Conservation (phyloP, 2,888 invertebrate genomes). For the Cheilosia urbana region DNA sequence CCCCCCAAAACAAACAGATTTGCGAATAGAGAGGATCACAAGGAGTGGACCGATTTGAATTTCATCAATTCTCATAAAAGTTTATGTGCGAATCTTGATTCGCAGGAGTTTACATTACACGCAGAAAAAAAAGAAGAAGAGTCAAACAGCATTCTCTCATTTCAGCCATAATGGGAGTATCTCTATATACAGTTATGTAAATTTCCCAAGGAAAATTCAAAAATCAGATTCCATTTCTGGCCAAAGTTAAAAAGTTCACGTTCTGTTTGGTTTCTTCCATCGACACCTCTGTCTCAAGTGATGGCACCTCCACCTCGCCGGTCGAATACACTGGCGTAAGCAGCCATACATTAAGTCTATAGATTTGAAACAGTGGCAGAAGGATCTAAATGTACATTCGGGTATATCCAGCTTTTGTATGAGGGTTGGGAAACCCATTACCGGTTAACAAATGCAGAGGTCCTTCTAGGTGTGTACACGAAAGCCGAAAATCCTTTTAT, state of each 20-base stretch:
- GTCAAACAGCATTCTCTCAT: conserved; percentile 23
- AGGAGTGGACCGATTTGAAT: conserved; percentile 65
- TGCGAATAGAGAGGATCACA: conserved; percentile 52
- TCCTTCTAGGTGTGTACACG: conserved; percentile 31
- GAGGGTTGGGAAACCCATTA: conserved; percentile 62
- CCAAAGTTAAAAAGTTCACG: conserved; percentile 40
- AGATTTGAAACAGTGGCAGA: not conserved
- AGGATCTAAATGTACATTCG: conserved; percentile 52
- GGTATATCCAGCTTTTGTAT: conserved; percentile 43
- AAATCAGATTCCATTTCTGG: conserved; percentile 52
- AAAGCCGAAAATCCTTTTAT: conserved; percentile 44
- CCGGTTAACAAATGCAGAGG: conserved; percentile 71
- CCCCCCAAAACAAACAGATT: conserved; percentile 35
- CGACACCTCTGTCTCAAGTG: conserved; percentile 67
- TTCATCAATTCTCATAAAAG: conserved; percentile 73
- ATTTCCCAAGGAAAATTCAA: conserved; percentile 43
- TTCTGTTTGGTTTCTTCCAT: conserved; percentile 34
- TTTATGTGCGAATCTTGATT: conserved; percentile 73
- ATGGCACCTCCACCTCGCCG: conserved; percentile 16
- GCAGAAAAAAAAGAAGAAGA: conserved; percentile 34
- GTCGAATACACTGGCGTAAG: conserved; percentile 9
- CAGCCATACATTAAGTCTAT: conserved; percentile 4
- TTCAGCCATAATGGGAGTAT: not conserved
- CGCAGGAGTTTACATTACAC: conserved; percentile 32
- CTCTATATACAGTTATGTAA: conserved; percentile 15